Evolutionary conservation across 2,888 invertebrate species (phyloP).

Genomic region (Diploptera punctata): DNA sequence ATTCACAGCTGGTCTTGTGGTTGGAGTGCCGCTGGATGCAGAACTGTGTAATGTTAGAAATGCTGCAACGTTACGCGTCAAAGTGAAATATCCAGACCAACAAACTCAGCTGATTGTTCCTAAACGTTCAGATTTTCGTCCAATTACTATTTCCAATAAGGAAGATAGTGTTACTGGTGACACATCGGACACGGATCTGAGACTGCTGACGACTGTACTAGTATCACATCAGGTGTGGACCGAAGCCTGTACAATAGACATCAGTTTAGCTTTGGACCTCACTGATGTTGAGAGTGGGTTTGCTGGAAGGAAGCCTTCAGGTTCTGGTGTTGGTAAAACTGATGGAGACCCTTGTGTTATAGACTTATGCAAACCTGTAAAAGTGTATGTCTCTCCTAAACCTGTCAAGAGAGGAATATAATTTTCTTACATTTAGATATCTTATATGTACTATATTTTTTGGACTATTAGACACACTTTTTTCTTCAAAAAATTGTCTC

Average conservation of each 20-base stretch:
- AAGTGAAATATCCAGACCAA: constrained; percentile 92
- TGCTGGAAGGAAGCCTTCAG: constrained; percentile 5
- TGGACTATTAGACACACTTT: too few species aligned
- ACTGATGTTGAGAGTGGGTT: constrained; percentile 59
- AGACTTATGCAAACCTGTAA: constrained; percentile 85
- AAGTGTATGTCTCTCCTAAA: constrained; percentile 87
- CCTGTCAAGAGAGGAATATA: constrained; percentile 83
- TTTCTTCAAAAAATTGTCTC: too few species aligned
- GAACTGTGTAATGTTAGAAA: constrained; percentile 82
- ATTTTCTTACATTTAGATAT: too few species aligned
- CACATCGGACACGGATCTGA: constrained; percentile 59
- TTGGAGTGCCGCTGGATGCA: constrained; percentile 86
- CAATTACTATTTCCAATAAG: constrained; percentile 60
- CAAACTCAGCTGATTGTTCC: constrained; percentile 85
- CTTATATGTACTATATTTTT: too few species aligned
- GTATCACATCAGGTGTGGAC: constrained; percentile 94
- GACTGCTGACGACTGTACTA: constrained; percentile 84
- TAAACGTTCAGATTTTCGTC: constrained; percentile 75
- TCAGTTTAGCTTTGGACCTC: constrained; percentile 82
- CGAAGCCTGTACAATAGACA: constrained; percentile 88
- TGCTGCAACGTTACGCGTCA: constrained; percentile 76
- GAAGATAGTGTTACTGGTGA: constrained; percentile 51
- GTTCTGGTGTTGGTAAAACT: constrained; percentile 44
- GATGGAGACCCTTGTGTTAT: constrained; percentile 66
- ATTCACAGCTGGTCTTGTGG: constrained; percentile 91